phyloP scores from a whole-genome alignment of 2,113 vertebrate genomes.

The Marmota monax region DNA sequence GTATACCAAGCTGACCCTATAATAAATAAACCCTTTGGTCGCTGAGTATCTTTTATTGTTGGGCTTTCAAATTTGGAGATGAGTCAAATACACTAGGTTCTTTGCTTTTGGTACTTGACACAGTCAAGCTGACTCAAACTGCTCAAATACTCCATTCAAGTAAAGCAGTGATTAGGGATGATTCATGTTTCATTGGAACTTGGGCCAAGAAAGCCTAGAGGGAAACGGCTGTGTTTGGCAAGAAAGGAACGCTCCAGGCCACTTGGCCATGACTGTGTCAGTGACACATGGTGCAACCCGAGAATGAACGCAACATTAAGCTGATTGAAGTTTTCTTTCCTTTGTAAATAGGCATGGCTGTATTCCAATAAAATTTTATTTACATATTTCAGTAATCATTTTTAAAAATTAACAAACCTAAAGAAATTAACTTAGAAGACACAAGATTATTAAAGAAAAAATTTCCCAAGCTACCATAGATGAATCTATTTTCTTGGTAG shows the following conservation, averaged over 20 bases:
- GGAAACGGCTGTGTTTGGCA: constrained; percentile 22
- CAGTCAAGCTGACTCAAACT: neutral
- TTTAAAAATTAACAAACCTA: neutral
- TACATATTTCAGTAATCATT: neutral
- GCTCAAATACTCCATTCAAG: constrained; percentile 11
- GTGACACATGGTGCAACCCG: neutral
- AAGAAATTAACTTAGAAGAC: neutral
- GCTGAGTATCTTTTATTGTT: neutral
- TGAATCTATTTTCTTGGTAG: neutral
- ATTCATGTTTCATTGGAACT: constrained; percentile 46
- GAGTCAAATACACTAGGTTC: constrained; percentile 17
- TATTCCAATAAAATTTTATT: constrained; percentile 1
- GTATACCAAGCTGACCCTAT: neutral
- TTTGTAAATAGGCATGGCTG: neutral
- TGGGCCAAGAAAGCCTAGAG: neutral
- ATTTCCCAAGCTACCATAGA: neutral
- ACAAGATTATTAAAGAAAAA: constrained; percentile 9
- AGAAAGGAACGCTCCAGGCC: neutral
- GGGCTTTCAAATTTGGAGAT: constrained; percentile 34
- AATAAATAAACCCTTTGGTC: constrained; percentile 42
- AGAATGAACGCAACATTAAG: neutral
- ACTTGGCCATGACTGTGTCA: neutral
- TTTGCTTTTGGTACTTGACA: neutral
- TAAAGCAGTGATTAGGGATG: constrained; percentile 12
- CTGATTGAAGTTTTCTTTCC: neutral